Evolutionary conservation across 2,888 invertebrate species (phyloP), one percentile per base, ranked within the genome.

Genomic region (Tenthredo livida): DNA sequence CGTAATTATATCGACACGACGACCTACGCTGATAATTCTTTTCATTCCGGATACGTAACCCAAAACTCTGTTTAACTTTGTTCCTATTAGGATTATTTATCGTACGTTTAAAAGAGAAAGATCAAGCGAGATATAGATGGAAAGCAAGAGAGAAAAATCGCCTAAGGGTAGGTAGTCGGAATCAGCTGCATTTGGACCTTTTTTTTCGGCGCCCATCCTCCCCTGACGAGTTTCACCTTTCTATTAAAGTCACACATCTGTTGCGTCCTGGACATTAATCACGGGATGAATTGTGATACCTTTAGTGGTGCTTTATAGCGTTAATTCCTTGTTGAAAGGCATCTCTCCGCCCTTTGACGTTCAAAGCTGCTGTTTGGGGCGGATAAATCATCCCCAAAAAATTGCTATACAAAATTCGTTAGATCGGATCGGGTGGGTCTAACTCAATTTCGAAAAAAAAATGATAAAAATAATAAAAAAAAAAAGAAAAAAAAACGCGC

Each of bases 211-310:
- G 7, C 72, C 72, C 21, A 54, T 70, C 4, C 85, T 58, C 75
- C 67, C 78, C 78, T 77, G 17, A 75, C 54, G n/a, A 67, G 43
- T 83, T 85, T 85, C 58, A 80, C 70, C 78, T 85, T 80, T 80
- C 80, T 77, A 78, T 85, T 54, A 84, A 86, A 88, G 89, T 89
- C 90, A 88, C 90, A 88, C 91, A 91, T 91, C 90, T 91, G 91
- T 91, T 90, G 90, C 90, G 87, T 89, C 88, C 87, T 84, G 86
- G 87, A 87, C 90, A 91, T 91, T 91, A 91, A 91, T 91, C 90
- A 91, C 86, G 86, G 89, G 90, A 91, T 91, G 90, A 91, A 83
- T 70, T 40, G 50, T 70, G 83, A 67, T 83, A 70, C 83, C 83
- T 83, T 83, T 83, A 83, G 83, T 47, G 67, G 65, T 21, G 83